Conservation (phyloP, 2,113 vertebrate species). For the Sapayoa aenigma region DNA sequence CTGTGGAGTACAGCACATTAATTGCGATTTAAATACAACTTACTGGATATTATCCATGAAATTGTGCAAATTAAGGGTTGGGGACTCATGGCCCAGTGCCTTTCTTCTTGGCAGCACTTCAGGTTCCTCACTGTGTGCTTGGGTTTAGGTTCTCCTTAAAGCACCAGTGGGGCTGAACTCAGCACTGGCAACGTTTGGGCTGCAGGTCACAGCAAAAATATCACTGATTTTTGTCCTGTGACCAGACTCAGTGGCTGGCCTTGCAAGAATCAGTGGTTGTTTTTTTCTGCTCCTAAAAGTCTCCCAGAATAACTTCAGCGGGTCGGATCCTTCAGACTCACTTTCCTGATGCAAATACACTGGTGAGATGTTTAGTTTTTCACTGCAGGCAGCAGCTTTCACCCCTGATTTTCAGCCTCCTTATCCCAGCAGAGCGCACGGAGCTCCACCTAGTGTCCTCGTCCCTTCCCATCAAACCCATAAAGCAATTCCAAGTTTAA, state of each 20-base stretch:
- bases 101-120: no score
- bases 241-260: no score
- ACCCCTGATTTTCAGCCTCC: fast-evolving
- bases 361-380: neutral
- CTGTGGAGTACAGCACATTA: neutral
- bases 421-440: neutral
- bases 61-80: neutral
- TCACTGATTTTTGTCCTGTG: fast-evolving
- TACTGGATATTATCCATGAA: neutral
- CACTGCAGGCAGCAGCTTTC: neutral
- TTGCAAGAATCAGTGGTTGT: neutral
- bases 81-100: no score
- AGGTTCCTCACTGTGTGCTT: neutral
- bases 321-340: neutral
- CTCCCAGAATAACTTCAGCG: neutral
- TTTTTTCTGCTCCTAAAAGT: neutral
- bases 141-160: neutral
- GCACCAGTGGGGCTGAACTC: neutral
- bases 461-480: neutral
- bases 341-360: neutral
- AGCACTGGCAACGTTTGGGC: neutral
- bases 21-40: neutral
- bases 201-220: neutral
- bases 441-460: constrained; percentile 30
- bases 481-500: neutral